Evolutionary conservation across 2,797 vertebrate genomes (phyloP).

Genomic region (Linurgus olivaceus): DNA sequence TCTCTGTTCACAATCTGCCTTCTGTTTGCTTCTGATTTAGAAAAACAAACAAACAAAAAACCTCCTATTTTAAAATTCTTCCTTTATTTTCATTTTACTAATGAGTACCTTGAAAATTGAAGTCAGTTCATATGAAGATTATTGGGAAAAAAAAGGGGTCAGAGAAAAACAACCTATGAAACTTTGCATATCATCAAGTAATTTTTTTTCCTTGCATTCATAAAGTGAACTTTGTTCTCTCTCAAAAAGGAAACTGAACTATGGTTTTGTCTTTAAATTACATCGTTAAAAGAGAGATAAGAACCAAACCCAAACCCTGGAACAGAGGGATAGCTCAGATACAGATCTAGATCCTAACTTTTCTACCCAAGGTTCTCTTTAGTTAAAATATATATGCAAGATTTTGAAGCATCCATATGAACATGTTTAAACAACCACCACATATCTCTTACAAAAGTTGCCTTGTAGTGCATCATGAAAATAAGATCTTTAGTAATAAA

Average conservation of each 20-base stretch:
- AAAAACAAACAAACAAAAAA: constrained; percentile 34
- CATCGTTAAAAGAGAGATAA: constrained; percentile 40
- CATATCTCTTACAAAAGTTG: constrained; percentile 37
- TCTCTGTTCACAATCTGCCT: background rate
- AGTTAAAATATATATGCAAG: constrained; percentile 43
- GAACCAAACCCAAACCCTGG: constrained; percentile 57
- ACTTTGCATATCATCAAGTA: constrained; percentile 16
- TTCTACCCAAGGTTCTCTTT: constrained; percentile 37
- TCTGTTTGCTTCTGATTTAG: constrained; percentile 28
- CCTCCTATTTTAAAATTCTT: background rate
- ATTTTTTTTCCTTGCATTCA: constrained; percentile 3
- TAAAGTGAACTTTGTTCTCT: constrained; percentile 55
- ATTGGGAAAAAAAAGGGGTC: background rate
- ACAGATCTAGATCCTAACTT: constrained; percentile 46
- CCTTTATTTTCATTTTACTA: constrained; percentile 39
- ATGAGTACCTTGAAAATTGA: constrained; percentile 30
- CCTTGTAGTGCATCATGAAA: constrained; percentile 51
- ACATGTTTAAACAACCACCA: constrained; percentile 60
- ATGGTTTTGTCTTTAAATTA: constrained; percentile 64
- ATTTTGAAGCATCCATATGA: constrained; percentile 47
- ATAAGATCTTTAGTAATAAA: constrained; percentile 54
- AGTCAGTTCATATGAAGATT: constrained; percentile 43
- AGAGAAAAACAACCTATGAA: constrained; percentile 8
- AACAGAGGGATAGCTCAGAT: constrained; percentile 34
- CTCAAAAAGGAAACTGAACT: constrained; percentile 50